These are phyloP conservation scores for Esox lucius DNA, from an alignment of 2,797 vertebrate genomes.

Conservation along the genomic window DNA sequence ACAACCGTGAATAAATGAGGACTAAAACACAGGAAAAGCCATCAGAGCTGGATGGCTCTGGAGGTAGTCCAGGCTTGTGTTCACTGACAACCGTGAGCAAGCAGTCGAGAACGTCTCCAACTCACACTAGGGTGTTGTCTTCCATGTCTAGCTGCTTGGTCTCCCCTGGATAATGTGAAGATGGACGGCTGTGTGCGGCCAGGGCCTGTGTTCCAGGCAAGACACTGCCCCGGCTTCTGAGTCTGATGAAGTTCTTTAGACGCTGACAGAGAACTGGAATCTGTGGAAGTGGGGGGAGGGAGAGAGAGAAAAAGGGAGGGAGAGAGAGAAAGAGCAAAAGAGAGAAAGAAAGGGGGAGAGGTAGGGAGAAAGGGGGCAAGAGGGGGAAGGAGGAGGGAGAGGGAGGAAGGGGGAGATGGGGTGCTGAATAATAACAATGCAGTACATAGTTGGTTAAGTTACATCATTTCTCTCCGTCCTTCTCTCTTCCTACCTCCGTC, in stretches of 20 bases:
- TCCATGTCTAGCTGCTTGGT: slow-evolving; percentile 42
- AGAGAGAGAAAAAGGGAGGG: slow-evolving; percentile 27
- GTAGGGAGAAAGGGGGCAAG: slow-evolving; percentile 5
- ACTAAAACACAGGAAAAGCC: slow-evolving; percentile 29
- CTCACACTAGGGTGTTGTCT: slow-evolving; percentile 52
- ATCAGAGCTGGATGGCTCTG: slow-evolving; percentile 39
- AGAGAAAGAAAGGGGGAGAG: slow-evolving; percentile 28
- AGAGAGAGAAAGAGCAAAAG: slow-evolving; percentile 33
- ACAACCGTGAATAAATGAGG: slow-evolving; percentile 49
- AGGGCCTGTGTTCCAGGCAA: slow-evolving; percentile 35
- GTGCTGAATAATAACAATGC: not conserved
- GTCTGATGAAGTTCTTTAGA: slow-evolving; percentile 67
- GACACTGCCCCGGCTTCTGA: slow-evolving; percentile 44
- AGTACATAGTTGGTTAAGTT: not conserved
- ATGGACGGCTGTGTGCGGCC: slow-evolving; percentile 51
- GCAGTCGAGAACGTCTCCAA: not conserved
- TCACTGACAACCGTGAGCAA: slow-evolving; percentile 3
- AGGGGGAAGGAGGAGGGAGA: not conserved
- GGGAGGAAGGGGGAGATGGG: not conserved
- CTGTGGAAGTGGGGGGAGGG: not conserved
- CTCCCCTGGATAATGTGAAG: slow-evolving; percentile 60
- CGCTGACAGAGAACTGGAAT: slow-evolving; percentile 25
- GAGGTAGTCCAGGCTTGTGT: slow-evolving; percentile 33
- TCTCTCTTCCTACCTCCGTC: not conserved
- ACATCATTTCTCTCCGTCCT: not conserved